Percentiles rank a stretch among this genome's conserved stretches.
Evolutionary conservation across 2,113 vertebrate species (phyloP).

Genomic region (Lanius ludovicianus): DNA sequence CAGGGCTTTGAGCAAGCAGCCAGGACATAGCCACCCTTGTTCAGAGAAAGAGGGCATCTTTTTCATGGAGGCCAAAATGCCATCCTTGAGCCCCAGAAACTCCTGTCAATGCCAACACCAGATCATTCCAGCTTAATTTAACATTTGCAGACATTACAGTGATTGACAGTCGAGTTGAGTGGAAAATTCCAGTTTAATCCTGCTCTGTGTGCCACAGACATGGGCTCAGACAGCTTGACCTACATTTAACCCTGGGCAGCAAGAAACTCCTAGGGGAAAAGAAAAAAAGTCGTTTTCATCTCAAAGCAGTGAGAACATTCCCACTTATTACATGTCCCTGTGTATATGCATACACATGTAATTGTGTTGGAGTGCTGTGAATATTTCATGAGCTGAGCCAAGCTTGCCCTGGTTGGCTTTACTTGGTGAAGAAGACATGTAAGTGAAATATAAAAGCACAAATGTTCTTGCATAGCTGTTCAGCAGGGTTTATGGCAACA

Average conservation of each 20-base stretch:
- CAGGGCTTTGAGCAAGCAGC: neutral
- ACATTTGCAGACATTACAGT: constrained; percentile 44
- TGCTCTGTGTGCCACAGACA: constrained; percentile 18
- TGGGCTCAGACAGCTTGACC: constrained; percentile 60
- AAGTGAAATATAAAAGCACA: neutral
- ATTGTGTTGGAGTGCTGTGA: neutral
- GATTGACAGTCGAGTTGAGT: constrained; percentile 37
- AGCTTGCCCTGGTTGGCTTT: neutral
- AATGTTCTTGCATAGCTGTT: neutral
- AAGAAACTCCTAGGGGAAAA: neutral
- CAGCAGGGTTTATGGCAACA: neutral
- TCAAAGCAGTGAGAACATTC: neutral
- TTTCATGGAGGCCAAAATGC: neutral
- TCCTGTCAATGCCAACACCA: neutral
- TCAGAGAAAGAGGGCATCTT: neutral
- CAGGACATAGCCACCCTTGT: neutral
- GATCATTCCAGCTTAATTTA: constrained; percentile 52
- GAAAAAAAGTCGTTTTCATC: neutral
- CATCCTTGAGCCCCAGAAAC: constrained; percentile 10
- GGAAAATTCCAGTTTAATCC: constrained; percentile 65
- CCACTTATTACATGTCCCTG: neutral
- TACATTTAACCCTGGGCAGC: constrained; percentile 31
- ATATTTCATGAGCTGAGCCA: neutral
- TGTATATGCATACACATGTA: neutral
- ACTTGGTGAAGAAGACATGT: neutral